phyloP scores from a whole-genome alignment of 2,113 vertebrate species.

The Otus sunia region DNA sequence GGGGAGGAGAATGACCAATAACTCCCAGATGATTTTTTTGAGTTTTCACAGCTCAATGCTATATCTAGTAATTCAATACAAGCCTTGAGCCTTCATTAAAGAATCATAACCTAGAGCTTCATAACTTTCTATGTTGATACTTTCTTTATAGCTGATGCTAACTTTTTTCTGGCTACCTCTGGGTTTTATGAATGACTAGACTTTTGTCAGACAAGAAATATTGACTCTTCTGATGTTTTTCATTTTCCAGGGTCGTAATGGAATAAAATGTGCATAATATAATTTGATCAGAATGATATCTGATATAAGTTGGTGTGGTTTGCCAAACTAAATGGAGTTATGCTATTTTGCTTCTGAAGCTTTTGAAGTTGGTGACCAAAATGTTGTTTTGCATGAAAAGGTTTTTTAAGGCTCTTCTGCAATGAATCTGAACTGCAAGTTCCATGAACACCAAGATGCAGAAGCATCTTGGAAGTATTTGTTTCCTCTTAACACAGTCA shows the following conservation, averaged over 20 bases:
- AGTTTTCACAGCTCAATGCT: not conserved
- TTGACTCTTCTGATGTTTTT: not conserved
- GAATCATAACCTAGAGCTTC: not conserved
- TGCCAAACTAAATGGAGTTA: not conserved
- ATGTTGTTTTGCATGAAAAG: not conserved
- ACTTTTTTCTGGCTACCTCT: not conserved
- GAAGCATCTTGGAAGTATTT: not conserved
- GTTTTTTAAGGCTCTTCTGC: not conserved
- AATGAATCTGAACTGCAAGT: not conserved
- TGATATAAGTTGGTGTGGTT: not conserved
- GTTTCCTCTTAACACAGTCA: not conserved
- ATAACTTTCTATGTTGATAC: not conserved
- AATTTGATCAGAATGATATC: not conserved
- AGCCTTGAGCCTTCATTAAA: not conserved
- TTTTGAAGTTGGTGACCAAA: not conserved
- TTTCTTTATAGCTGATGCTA: not conserved
- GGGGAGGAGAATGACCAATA: not conserved
- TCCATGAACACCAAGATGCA: not conserved
- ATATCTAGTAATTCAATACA: not conserved
- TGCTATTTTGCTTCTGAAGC: not conserved
- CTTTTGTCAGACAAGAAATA: not conserved
- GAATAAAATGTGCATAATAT: not conserved
- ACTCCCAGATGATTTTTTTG: not conserved
- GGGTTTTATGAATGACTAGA: not conserved
- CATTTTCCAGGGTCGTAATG: not conserved